Conservation (phyloP, 2,113 vertebrate species). For the Chascanopsetta lugubris region DNA sequence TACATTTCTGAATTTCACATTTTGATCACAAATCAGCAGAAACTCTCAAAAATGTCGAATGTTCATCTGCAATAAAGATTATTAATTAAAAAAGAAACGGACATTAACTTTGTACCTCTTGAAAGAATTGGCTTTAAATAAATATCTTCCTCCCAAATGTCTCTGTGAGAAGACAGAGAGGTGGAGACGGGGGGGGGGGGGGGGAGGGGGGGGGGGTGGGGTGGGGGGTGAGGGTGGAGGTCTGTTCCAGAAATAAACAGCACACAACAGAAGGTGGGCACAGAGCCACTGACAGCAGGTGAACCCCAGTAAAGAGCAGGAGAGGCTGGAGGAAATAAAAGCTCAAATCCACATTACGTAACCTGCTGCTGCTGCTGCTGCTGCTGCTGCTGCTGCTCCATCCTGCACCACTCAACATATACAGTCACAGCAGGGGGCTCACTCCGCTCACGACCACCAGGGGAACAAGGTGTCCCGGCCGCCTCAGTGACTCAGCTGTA, state of each 20-base stretch:
- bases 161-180: conserved; percentile 11
- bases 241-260: conserved; percentile 63
- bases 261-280: conserved; percentile 73
- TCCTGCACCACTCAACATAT: conserved; percentile 29
- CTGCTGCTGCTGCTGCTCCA: conserved; percentile 24
- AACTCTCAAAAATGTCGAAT: no score
- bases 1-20: background rate
- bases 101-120: no score
- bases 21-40: background rate
- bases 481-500: background rate
- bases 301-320: conserved; percentile 53
- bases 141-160: background rate
- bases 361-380: conserved; percentile 24
- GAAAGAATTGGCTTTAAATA: no score
- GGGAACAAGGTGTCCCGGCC: background rate
- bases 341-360: conserved; percentile 45
- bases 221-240: conserved; percentile 40
- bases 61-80: no score
- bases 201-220: conserved; percentile 20
- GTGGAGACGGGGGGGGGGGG: background rate
- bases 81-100: background rate
- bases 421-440: conserved; percentile 17
- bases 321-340: conserved; percentile 62
- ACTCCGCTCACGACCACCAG: background rate
- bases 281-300: conserved; percentile 61